Percentiles rank a stretch among this genome's conserved stretches.
Conservation (phyloP, 1,140 invertebrate species). For the Oryctes rhinoceros region DNA sequence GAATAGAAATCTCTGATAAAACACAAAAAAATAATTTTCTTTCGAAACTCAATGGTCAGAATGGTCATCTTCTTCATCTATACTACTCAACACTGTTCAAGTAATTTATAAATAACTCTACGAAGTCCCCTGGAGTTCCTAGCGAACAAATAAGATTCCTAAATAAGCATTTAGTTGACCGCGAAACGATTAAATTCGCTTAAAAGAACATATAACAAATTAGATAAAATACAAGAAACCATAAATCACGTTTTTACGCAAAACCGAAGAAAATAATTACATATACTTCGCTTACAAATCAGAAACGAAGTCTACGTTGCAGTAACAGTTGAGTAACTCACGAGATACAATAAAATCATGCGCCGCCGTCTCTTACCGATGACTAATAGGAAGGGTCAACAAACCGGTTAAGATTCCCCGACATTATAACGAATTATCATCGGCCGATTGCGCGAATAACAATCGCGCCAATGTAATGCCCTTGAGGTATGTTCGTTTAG, state of each 20-base stretch:
- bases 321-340: neutral
- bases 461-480: neutral
- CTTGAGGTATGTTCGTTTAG: conserved; percentile 17
- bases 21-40: too few relatives aligned
- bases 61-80: too few relatives aligned
- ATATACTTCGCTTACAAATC: neutral
- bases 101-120: too few relatives aligned
- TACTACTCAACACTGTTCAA: too few relatives aligned
- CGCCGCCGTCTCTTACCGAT: neutral
- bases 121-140: too few relatives aligned
- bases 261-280: neutral
- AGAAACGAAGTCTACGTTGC: neutral
- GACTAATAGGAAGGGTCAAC: conserved; percentile 24
- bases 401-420: conserved; percentile 25
- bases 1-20: too few relatives aligned
- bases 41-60: too few relatives aligned
- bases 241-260: neutral
- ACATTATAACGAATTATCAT: conserved; percentile 3
- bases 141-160: too few relatives aligned
- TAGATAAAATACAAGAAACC: neutral
- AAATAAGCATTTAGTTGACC: too few relatives aligned
- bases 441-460: conserved; percentile 23
- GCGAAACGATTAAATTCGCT: too few relatives aligned
- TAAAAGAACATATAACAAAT: too few relatives aligned
- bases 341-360: neutral